Evolutionary conservation across 2,797 vertebrate species (phyloP).

Genomic region (Scomberomorus guttatus): DNA sequence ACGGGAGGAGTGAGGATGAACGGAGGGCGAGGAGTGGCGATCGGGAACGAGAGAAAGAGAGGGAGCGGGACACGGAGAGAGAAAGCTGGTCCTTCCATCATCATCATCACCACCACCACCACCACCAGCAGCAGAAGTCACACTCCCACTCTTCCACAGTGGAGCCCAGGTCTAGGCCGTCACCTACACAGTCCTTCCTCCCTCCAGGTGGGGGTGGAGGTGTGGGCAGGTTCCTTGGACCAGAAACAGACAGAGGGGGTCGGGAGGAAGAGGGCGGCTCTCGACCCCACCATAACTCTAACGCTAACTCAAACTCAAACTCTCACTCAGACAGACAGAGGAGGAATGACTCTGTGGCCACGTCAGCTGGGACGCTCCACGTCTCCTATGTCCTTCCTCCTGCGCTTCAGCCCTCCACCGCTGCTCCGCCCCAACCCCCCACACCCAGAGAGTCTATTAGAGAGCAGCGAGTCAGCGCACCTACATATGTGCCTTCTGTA

Average conservation of each 20-base stretch:
- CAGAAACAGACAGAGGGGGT: constrained; percentile 68
- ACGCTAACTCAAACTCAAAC: constrained; percentile 63
- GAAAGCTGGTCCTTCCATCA: constrained; percentile 73
- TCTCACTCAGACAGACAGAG: constrained; percentile 83
- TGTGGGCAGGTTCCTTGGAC: constrained; percentile 53
- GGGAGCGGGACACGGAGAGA: constrained; percentile 67
- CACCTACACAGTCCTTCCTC: constrained; percentile 64
- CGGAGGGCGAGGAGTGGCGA: constrained; percentile 67
- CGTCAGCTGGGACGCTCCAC: constrained; percentile 83
- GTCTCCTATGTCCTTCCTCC: constrained; percentile 88
- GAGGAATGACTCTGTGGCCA: constrained; percentile 84
- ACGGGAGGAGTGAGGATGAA: constrained; percentile 76
- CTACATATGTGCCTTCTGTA: constrained; percentile 97
- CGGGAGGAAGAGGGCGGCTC: constrained; percentile 86
- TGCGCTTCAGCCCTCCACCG: constrained; percentile 83
- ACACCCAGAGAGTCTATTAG: constrained; percentile 88
- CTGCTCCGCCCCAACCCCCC: constrained; percentile 84
- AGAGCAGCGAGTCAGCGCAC: constrained; percentile 95
- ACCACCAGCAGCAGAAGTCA: constrained; percentile 58
- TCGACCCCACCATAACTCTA: constrained; percentile 73
- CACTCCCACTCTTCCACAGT: constrained; percentile 72
- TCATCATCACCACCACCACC: constrained; percentile 39
- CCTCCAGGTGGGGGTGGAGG: constrained; percentile 40
- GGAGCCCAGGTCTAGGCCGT: constrained; percentile 74
- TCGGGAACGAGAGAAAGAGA: constrained; percentile 69